phyloP scores from a whole-genome alignment of 1,140 invertebrate genomes.

The Trigoniulus corallinus region DNA sequence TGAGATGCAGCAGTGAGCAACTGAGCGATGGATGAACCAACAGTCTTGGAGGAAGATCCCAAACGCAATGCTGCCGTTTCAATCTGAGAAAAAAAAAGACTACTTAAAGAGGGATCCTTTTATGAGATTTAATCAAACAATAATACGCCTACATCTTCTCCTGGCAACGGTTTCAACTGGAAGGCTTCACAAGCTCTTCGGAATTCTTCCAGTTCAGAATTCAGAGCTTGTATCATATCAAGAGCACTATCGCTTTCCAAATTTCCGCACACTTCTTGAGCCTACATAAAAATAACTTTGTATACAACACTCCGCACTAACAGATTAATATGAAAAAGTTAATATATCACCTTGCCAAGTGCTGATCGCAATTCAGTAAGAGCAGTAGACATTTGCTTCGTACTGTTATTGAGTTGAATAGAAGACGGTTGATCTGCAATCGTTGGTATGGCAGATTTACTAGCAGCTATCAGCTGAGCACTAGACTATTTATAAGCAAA shows the following conservation, averaged over 20 bases:
- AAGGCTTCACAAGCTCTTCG: conserved; percentile 49
- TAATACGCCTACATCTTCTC: conserved; percentile 43
- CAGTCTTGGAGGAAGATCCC: conserved; percentile 44
- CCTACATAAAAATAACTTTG: conserved; percentile 20
- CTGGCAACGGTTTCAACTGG: conserved; percentile 60
- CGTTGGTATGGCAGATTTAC: conserved; percentile 67
- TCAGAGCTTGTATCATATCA: conserved; percentile 58
- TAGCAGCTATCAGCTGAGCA: conserved; percentile 43
- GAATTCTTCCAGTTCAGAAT: conserved; percentile 65
- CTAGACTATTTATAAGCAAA: conserved; percentile 3
- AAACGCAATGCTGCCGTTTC: conserved; percentile 58
- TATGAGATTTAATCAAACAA: neutral
- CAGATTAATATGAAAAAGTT: too few relatives aligned
- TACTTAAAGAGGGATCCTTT: conserved; percentile 3
- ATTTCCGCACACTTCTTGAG: conserved; percentile 73
- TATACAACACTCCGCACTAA: neutral
- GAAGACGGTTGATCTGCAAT: conserved; percentile 61
- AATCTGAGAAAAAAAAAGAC: conserved; percentile 32
- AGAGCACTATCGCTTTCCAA: conserved; percentile 66
- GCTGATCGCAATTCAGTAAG: conserved; percentile 63
- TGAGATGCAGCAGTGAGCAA: conserved; percentile 68
- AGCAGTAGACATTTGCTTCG: conserved; percentile 54
- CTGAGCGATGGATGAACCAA: conserved; percentile 52
- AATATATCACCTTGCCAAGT: conserved; percentile 37
- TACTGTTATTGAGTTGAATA: conserved; percentile 47